Evolutionary conservation across 2,797 vertebrate species (phyloP).

Genomic region (Lagodon rhomboides): DNA sequence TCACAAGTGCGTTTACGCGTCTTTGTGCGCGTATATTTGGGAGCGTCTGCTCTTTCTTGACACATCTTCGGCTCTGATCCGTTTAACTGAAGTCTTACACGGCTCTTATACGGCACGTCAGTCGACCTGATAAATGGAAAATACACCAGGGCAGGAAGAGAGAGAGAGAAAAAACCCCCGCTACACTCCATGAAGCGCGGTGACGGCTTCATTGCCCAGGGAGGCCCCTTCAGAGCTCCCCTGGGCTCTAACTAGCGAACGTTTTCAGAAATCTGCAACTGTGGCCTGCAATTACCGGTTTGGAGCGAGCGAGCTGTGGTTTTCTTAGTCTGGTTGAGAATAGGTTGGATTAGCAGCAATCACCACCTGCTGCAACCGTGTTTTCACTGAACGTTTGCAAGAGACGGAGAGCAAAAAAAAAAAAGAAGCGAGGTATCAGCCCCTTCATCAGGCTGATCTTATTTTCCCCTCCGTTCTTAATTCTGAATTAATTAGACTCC

Average conservation of each 20-base stretch:
- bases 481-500: slow-evolving; percentile 50
- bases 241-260: slow-evolving; percentile 42
- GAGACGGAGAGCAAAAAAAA: slow-evolving; percentile 1
- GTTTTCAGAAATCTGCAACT: slow-evolving; percentile 48
- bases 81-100: slow-evolving; percentile 45
- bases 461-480: slow-evolving; percentile 15
- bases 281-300: slow-evolving; percentile 45
- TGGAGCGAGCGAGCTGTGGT: slow-evolving; percentile 37
- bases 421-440: slow-evolving; percentile 2
- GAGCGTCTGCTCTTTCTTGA: slow-evolving; percentile 19
- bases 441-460: slow-evolving; percentile 16
- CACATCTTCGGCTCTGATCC: slow-evolving; percentile 55
- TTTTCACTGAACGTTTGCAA: slow-evolving; percentile 27
- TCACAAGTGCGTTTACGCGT: not conserved
- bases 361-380: slow-evolving; percentile 42
- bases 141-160: slow-evolving; percentile 25
- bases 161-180: slow-evolving; percentile 23
- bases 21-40: slow-evolving; percentile 4
- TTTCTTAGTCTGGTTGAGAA: slow-evolving; percentile 37
- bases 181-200: slow-evolving; percentile 50
- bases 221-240: slow-evolving; percentile 53
- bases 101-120: slow-evolving; percentile 34
- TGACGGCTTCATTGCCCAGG: slow-evolving; percentile 61
- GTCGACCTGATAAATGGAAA: slow-evolving; percentile 59
- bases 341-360: slow-evolving; percentile 54